Percentiles rank a stretch among this genome's conserved stretches.
These are phyloP conservation scores for Macrophya annulata DNA, from an alignment of 2,888 invertebrate genomes.

Conservation along the genomic window DNA sequence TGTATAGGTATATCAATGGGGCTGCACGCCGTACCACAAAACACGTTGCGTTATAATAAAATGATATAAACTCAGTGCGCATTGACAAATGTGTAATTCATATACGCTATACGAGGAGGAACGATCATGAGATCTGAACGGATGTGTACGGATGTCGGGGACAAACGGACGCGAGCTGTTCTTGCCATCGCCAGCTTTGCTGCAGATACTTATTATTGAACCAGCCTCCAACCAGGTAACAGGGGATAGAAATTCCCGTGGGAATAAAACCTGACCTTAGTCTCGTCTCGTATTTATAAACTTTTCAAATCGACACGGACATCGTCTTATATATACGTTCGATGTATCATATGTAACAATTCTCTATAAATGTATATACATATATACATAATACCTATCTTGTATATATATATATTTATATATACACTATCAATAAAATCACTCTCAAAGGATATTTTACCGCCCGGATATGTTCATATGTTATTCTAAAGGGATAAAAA, in stretches of 20 bases:
- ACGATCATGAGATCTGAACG: constrained; percentile 20
- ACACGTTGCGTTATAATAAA: constrained; percentile 40
- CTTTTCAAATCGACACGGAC: constrained; percentile 29
- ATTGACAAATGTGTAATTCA: constrained; percentile 75
- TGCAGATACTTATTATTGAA: background rate
- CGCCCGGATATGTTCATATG: constrained; percentile 14
- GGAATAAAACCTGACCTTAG: constrained; percentile 73
- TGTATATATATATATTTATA: background rate
- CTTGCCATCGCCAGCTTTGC: constrained; percentile 16
- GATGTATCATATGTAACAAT: background rate
- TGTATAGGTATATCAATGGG: constrained; percentile 19
- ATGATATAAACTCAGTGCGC: constrained; percentile 49
- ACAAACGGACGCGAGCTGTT: constrained; percentile 24
- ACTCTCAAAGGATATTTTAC: constrained; percentile 35
- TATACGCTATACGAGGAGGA: constrained; percentile 64
- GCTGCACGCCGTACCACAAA: constrained; percentile 26
- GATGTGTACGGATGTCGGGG: constrained; percentile 43
- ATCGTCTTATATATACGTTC: background rate
- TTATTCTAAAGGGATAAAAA: background rate
- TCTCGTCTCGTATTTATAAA: constrained; percentile 18
- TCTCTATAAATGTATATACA: background rate
- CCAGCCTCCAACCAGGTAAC: background rate
- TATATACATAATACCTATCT: background rate
- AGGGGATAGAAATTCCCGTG: constrained; percentile 66
- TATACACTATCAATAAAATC: constrained; percentile 9